These are phyloP conservation scores for Lordiphosa andalusiaca DNA, from an alignment of 2,888 invertebrate genomes.

Conservation along the genomic window DNA sequence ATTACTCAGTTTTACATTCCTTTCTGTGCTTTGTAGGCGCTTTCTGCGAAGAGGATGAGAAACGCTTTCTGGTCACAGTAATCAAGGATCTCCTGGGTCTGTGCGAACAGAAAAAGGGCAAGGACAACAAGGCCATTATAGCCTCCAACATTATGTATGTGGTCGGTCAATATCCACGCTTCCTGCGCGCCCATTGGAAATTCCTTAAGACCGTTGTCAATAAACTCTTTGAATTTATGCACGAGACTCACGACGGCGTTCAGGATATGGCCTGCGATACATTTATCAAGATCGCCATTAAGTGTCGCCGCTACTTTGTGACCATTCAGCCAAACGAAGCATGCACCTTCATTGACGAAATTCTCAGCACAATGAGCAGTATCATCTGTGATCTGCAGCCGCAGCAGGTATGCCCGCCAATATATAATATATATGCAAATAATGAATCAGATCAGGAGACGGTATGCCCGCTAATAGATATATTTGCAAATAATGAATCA, in stretches of 20 bases:
- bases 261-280: constrained; percentile 99
- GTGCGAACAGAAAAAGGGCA: constrained; percentile 97
- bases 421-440: no score
- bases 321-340: constrained; percentile 97
- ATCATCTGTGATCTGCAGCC: constrained; percentile 99
- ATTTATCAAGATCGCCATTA: constrained; percentile 99
- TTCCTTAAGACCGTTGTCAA: constrained; percentile 99
- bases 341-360: constrained; percentile 99
- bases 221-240: constrained; percentile 99
- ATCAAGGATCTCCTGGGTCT: constrained; percentile 98
- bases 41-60: constrained; percentile 99
- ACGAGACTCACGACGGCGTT: constrained; percentile 99
- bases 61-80: constrained; percentile 98
- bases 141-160: constrained; percentile 99
- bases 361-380: constrained; percentile 95
- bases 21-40: constrained; percentile 82
- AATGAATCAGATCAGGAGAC: no score
- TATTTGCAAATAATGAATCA: no score
- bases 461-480: no score
- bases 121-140: constrained; percentile 99
- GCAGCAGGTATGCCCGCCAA: constrained; percentile 87
- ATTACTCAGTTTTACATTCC: constrained; percentile 1
- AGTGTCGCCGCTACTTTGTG: constrained; percentile 98
- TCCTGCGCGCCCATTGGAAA: constrained; percentile 99
- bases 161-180: constrained; percentile 99